phyloP scores from a whole-genome alignment of 2,797 vertebrate genomes.

The Botia almorhae region DNA sequence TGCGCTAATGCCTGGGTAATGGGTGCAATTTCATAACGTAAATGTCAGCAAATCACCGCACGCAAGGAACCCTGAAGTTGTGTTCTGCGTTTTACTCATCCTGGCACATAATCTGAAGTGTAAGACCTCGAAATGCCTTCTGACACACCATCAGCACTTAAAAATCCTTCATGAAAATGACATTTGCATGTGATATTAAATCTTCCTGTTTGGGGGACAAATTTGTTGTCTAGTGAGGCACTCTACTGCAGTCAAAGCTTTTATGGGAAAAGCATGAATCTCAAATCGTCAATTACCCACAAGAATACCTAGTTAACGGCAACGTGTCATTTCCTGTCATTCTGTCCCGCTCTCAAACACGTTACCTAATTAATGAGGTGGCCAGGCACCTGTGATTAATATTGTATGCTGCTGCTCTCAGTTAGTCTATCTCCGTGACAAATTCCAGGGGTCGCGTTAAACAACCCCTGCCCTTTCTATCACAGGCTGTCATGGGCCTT shows the following conservation, averaged over 20 bases:
- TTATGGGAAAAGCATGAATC: constrained; percentile 3
- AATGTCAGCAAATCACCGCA: constrained; percentile 49
- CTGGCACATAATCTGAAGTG: background rate
- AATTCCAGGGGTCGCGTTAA: constrained; percentile 35
- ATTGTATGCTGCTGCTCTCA: constrained; percentile 45
- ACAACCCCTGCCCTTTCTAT: constrained; percentile 45
- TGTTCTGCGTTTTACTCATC: background rate
- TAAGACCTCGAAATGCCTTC: background rate
- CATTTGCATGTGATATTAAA: constrained; percentile 28
- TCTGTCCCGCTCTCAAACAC: constrained; percentile 29
- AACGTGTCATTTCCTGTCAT: constrained; percentile 39
- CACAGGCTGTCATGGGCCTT: constrained; percentile 29
- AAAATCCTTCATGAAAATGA: background rate
- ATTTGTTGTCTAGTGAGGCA: background rate
- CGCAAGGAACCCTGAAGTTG: constrained; percentile 8
- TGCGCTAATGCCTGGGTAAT: constrained; percentile 46
- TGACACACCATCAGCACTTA: background rate
- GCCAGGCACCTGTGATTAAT: constrained; percentile 47
- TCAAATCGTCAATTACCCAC: constrained; percentile 48
- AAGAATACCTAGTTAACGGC: constrained; percentile 54
- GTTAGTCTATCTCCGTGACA: constrained; percentile 51
- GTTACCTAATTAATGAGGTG: constrained; percentile 53
- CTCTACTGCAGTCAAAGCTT: background rate
- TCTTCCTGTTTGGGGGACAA: constrained; percentile 4
- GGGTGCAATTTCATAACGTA: constrained; percentile 46